Evolutionary conservation across 2,888 invertebrate genomes (phyloP), one percentile per base, ranked within the genome.

Genomic region (Temnothorax ravouxi): DNA sequence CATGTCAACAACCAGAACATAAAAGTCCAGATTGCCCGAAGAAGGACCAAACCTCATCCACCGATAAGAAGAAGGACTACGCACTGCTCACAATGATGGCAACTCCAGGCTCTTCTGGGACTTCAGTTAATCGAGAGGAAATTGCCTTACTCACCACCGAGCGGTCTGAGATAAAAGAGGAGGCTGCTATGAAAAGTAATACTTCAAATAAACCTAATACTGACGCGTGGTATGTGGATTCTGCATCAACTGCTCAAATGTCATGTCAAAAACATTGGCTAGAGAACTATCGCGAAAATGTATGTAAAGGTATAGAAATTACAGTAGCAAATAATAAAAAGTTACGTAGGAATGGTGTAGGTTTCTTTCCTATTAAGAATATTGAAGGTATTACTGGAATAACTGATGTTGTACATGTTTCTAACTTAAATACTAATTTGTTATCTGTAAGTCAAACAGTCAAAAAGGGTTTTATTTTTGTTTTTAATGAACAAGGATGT

Each of bases 401-500:
- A 59, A 34, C 59, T 15, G 15, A 59, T 29, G 59, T 59, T 0
- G 13, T 25, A 15, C 29, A 59, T 59, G 34, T 61, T 61, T 15
- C 61, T 34, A 18, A 61, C 1, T 61, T 61, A 34, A 34, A 34
- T 34, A 29, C 29, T 18, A 61, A 61, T 34, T 61, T 61, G 15
- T 34, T 61, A 34, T 61, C 61, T 18, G 34, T 61, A 61, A 34
- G 61, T 3, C 61, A 61, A 4, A 61, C 61, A 18, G 61, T 61
- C 2, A 29, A 34, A 34, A 61, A 61, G 0, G 18, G 61, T 0
- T 61, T 61, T 61, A 13, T 18, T 34, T 61, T 61, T 56, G 13
- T 56, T 13, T 56, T 56, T 56, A 56, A 56, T 13, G 25, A 56
- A 56, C 56, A 56, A 56, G 56, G 25, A 29, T 56, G 56, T 56